Evolutionary conservation across 2,113 vertebrate genomes (phyloP).

Genomic region (Podiceps cristatus): DNA sequence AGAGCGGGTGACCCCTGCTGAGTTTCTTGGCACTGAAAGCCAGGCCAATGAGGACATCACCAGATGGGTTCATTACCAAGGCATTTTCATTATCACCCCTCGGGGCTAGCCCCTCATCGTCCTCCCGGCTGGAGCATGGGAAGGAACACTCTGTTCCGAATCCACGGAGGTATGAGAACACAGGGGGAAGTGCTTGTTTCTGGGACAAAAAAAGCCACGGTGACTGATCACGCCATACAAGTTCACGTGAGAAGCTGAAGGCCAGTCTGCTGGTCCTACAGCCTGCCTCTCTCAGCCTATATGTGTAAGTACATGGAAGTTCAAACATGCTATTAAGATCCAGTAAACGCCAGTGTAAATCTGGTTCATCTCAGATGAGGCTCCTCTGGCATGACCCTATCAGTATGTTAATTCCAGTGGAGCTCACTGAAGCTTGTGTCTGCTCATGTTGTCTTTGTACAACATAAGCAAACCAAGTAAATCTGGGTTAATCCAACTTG

Average conservation of each 20-base stretch:
- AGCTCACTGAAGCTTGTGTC: constrained; percentile 13
- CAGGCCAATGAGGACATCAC: constrained; percentile 59
- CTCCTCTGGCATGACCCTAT: neutral
- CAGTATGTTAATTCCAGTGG: constrained; percentile 3
- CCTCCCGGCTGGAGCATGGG: constrained; percentile 61
- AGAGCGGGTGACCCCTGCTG: constrained; percentile 48
- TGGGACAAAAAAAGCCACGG: constrained; percentile 40
- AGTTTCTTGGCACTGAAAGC: constrained; percentile 34
- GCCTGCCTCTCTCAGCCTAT: neutral
- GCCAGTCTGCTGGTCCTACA: neutral
- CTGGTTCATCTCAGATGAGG: neutral
- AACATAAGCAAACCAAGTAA: neutral
- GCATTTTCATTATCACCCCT: constrained; percentile 56
- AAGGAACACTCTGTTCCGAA: constrained; percentile 73
- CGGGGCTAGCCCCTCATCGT: constrained; percentile 45
- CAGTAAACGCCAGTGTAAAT: neutral
- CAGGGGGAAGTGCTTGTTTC: constrained; percentile 43
- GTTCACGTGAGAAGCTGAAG: constrained; percentile 12
- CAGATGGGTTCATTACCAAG: constrained; percentile 67
- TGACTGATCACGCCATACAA: neutral
- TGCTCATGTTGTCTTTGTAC: no score
- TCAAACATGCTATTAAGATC: neutral
- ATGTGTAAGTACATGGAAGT: neutral
- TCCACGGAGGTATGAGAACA: constrained; percentile 30
- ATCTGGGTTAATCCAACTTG: neutral